phyloP scores from a whole-genome alignment of 2,888 invertebrate genomes.

The Exocentrus adspersus region DNA sequence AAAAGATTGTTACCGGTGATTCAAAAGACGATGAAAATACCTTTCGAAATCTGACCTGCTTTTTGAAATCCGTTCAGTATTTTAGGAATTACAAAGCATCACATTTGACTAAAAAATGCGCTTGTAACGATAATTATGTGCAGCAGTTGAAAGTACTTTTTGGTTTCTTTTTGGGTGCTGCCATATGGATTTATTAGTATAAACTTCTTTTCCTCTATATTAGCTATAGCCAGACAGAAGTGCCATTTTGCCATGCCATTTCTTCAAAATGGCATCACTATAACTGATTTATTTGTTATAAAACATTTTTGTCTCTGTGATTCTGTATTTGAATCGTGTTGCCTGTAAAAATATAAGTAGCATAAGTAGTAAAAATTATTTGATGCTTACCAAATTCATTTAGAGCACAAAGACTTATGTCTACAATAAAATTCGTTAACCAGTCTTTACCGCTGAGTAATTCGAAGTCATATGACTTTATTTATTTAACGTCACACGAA shows the following conservation, averaged over 20 bases:
- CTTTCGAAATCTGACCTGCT: too few relatives aligned
- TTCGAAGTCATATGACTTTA: conserved; percentile 14
- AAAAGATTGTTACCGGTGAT: too few relatives aligned
- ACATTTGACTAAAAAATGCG: too few relatives aligned
- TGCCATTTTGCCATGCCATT: conserved; percentile 20
- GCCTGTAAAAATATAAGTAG: not conserved
- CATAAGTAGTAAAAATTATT: conserved; percentile 2
- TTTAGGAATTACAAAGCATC: too few relatives aligned
- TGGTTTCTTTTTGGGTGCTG: not conserved
- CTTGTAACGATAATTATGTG: too few relatives aligned
- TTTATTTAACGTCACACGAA: conserved; percentile 8
- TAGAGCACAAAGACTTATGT: conserved; percentile 6
- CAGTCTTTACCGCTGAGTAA: conserved; percentile 8
- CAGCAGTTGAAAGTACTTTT: conserved; percentile 2
- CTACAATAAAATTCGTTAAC: conserved; percentile 16
- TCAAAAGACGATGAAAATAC: too few relatives aligned
- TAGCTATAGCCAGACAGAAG: conserved; percentile 19
- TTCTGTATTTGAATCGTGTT: not conserved
- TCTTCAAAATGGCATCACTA: conserved; percentile 7
- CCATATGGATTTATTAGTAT: conserved; percentile 13
- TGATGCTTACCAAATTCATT: not conserved
- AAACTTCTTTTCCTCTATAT: conserved; percentile 7
- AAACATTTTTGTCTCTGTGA: not conserved
- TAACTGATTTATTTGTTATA: not conserved
- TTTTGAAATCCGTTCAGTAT: too few relatives aligned